Evolutionary conservation across 2,888 invertebrate species (phyloP).

Genomic region (Eilema sororculum): DNA sequence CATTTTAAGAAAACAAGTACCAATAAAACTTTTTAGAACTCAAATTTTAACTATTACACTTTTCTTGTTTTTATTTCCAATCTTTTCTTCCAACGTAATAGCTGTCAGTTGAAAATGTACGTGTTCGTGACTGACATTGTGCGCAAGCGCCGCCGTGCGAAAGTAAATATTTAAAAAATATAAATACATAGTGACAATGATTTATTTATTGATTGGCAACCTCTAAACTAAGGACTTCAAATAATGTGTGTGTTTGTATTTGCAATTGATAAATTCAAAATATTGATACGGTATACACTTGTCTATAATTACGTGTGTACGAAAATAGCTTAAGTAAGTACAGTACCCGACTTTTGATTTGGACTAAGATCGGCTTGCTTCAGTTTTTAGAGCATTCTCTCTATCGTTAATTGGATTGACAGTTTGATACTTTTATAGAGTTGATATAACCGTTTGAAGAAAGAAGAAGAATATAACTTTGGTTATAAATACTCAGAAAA

Average conservation of each 20-base stretch:
- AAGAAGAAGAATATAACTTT: no score
- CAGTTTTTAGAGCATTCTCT: no score
- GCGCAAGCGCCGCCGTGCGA: background rate
- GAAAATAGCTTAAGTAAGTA: background rate
- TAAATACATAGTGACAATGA: constrained; percentile 12
- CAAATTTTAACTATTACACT: background rate
- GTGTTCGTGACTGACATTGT: constrained; percentile 16
- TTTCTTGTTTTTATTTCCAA: background rate
- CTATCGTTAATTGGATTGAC: no score
- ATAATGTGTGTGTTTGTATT: constrained; percentile 30
- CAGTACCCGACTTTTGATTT: background rate
- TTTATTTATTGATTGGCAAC: constrained; percentile 17
- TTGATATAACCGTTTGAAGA: no score
- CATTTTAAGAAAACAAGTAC: no score
- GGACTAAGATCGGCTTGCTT: no score
- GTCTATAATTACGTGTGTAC: background rate
- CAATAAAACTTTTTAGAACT: no score
- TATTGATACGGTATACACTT: constrained; percentile 29
- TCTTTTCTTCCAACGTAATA: background rate
- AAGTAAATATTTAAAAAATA: constrained; percentile 18
- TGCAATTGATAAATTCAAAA: constrained; percentile 32
- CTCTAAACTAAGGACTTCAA: constrained; percentile 27
- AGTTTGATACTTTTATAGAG: no score
- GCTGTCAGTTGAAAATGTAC: background rate
- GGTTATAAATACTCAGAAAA: no score